phyloP scores from a whole-genome alignment of 2,797 vertebrate species.

The Labroides dimidiatus region DNA sequence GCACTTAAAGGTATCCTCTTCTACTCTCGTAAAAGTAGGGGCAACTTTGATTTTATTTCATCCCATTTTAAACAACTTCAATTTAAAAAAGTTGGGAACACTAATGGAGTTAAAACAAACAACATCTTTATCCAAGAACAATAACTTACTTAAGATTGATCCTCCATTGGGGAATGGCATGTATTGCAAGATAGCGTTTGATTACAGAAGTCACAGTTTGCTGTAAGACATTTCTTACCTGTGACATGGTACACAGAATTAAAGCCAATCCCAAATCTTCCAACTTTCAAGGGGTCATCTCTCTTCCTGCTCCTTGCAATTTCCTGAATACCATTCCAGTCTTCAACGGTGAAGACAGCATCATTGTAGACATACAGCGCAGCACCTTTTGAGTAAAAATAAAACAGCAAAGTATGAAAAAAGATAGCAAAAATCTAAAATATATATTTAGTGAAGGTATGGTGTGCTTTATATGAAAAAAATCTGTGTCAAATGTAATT shows the following conservation, averaged over 20 bases:
- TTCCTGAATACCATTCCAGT: constrained; percentile 99
- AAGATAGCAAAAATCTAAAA: too few species aligned
- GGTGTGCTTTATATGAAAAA: background rate
- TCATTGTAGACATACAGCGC: constrained; percentile 97
- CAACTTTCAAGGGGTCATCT: constrained; percentile 98
- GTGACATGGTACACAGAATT: constrained; percentile 99
- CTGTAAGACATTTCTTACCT: constrained; percentile 79
- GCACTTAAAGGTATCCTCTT: too few species aligned
- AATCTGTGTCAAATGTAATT: background rate
- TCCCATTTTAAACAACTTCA: too few species aligned
- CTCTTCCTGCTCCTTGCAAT: constrained; percentile 98
- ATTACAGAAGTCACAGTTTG: background rate
- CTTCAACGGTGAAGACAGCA: constrained; percentile 93
- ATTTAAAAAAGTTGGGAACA: too few species aligned
- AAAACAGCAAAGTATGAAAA: constrained; percentile 13
- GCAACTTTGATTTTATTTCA: too few species aligned
- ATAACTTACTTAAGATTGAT: too few species aligned
- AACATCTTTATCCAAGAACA: too few species aligned
- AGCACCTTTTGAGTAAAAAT: constrained; percentile 77
- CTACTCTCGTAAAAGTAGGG: too few species aligned
- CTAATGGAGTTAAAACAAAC: too few species aligned
- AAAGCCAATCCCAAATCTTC: constrained; percentile 98
- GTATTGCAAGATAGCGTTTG: background rate
- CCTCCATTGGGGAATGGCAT: too few species aligned
- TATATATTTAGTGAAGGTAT: background rate